Conservation (phyloP, 2,888 invertebrate genomes). For the Chymomyza caudatula region DNA sequence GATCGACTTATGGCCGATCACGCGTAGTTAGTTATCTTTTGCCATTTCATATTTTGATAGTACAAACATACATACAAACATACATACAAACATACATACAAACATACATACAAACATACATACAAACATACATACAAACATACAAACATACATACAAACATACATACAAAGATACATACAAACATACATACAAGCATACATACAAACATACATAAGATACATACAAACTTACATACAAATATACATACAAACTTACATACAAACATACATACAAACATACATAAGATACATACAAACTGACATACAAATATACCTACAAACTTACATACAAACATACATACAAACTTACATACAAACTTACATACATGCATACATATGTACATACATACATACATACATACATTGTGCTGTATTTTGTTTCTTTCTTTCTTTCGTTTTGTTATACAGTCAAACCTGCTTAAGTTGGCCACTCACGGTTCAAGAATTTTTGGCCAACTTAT, state of each 20-base stretch:
- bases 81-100: neutral
- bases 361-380: neutral
- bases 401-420: neutral
- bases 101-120: too few species aligned
- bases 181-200: neutral
- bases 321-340: neutral
- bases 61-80: too few species aligned
- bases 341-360: too few species aligned
- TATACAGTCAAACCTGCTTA: too few species aligned
- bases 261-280: too few species aligned
- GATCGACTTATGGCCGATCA: conserved; percentile 66
- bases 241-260: neutral
- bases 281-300: too few species aligned
- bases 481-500: too few species aligned
- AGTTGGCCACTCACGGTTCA: too few species aligned
- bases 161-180: neutral
- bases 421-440: neutral
- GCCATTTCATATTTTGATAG: neutral
- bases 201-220: too few species aligned
- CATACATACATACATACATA: neutral
- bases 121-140: neutral
- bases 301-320: neutral
- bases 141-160: too few species aligned
- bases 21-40: conserved; percentile 53
- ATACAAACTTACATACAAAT: too few species aligned